phyloP scores from a whole-genome alignment of 2,888 invertebrate species.

The Pseudanteris insignis region DNA sequence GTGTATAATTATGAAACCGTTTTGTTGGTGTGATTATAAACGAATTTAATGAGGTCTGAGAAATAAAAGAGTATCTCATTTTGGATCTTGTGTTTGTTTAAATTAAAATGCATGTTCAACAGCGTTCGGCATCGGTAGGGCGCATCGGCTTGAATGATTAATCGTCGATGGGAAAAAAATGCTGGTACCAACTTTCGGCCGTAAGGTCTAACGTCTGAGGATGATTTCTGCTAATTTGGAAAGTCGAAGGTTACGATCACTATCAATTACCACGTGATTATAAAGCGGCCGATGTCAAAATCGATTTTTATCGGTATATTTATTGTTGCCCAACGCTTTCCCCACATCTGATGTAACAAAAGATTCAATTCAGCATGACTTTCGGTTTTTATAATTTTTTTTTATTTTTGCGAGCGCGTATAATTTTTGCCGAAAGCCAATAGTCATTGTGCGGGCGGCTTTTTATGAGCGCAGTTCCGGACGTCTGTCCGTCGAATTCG shows the following conservation, averaged over 20 bases:
- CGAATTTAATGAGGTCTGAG: no score
- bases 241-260: conserved; percentile 14
- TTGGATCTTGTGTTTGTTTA: no score
- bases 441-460: conserved; percentile 42
- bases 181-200: background rate
- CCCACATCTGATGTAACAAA: conserved; percentile 31
- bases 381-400: conserved; percentile 31
- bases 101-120: no score
- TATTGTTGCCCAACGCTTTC: conserved; percentile 24
- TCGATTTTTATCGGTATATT: conserved; percentile 30
- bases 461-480: conserved; percentile 20
- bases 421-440: conserved; percentile 43
- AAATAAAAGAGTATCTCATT: no score
- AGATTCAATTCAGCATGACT: conserved; percentile 43
- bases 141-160: no score
- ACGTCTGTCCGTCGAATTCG: conserved; percentile 3
- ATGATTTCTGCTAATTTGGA: background rate
- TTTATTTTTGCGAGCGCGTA: conserved; percentile 22
- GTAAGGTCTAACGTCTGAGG: background rate
- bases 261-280: conserved; percentile 11
- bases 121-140: no score
- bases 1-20: no score
- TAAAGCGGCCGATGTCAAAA: conserved; percentile 19
- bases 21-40: no score
- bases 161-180: no score